Evolutionary conservation across 2,113 vertebrate species (phyloP).

Genomic region (Serilophus lunatus): DNA sequence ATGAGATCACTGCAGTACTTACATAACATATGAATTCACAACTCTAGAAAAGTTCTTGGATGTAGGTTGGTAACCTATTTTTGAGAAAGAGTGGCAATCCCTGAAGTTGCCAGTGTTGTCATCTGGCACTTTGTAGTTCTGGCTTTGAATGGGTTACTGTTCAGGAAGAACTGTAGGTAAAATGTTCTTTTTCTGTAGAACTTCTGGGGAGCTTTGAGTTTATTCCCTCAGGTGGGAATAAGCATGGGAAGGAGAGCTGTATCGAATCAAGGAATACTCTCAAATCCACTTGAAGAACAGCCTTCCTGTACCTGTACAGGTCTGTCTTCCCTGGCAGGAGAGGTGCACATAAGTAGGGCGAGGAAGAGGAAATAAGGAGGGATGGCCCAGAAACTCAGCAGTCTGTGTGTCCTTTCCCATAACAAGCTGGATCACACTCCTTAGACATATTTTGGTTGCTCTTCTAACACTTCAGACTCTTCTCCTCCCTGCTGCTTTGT

Average conservation of each 20-base stretch:
- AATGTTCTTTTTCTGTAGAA: background rate
- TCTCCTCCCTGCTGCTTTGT: background rate
- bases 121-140: accelerated
- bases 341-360: background rate
- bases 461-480: background rate
- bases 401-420: background rate
- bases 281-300: background rate
- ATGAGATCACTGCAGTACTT: background rate
- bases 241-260: background rate
- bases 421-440: background rate
- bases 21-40: too few relatives aligned
- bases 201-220: background rate
- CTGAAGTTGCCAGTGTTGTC: background rate
- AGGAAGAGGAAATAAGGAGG: background rate
- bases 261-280: background rate
- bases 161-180: background rate
- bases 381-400: background rate
- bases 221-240: background rate
- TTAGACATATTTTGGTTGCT: background rate
- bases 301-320: background rate
- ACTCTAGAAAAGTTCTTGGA: background rate
- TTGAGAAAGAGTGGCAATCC: background rate
- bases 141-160: background rate
- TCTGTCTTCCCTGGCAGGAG: background rate
- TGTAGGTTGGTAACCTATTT: accelerated